phyloP scores from a whole-genome alignment of 2,113 vertebrate genomes.

The Xerus inauris region DNA sequence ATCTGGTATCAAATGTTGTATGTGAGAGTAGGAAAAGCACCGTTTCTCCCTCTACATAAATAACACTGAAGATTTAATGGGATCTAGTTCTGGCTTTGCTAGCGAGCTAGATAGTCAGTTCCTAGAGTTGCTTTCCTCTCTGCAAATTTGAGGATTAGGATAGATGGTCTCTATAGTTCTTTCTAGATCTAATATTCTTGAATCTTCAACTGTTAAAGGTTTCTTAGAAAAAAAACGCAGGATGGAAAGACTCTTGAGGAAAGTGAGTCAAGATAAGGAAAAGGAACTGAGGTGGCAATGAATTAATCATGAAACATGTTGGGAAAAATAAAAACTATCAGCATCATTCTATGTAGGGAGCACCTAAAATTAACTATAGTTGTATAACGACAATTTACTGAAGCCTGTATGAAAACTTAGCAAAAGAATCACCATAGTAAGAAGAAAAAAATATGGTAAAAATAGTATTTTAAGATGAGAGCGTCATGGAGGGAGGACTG shows the following conservation, averaged over 20 bases:
- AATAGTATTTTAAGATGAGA: constrained; percentile 34
- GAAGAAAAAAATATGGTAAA: not conserved
- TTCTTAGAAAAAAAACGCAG: constrained; percentile 32
- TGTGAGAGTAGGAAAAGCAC: not conserved
- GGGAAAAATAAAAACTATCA: not conserved
- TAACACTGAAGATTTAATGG: not conserved
- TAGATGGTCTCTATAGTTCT: not conserved
- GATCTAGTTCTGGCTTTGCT: not conserved
- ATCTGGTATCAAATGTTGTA: not conserved
- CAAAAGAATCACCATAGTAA: not conserved
- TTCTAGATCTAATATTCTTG: not conserved
- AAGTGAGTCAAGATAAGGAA: not conserved
- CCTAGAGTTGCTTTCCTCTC: not conserved
- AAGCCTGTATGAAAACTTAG: constrained; percentile 33
- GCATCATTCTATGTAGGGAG: not conserved
- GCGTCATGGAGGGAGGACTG: not conserved
- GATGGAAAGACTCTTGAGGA: not conserved
- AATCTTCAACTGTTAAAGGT: constrained; percentile 3
- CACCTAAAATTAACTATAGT: not conserved
- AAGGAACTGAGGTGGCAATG: constrained; percentile 25
- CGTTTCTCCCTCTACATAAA: not conserved
- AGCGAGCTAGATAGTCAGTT: not conserved
- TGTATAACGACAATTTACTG: not conserved
- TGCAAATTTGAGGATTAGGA: not conserved
- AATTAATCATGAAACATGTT: not conserved